Base-by-base conservation (phyloP, 2,888 invertebrate genomes). In the Synergus itoensis region DNA sequence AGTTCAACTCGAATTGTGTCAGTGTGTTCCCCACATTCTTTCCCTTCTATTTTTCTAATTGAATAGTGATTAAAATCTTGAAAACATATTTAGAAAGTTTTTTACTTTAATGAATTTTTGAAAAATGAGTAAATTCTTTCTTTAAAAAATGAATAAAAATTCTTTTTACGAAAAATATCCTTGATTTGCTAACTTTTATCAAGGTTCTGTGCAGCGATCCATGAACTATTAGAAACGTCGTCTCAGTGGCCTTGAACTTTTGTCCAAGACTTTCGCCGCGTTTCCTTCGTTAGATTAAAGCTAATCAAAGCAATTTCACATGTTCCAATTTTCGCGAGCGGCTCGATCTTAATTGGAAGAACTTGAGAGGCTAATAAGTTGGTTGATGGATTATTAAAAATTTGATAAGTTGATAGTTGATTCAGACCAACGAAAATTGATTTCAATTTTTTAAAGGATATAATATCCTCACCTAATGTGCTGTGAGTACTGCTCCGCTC, bases 211-310 rank as follows among this genome's bases (percentile, higher is more conserved):
- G 16, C 2, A 73, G 53, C 73, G 53, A 36, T 73, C 73, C 40
- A n/a, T 62, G 18, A 62, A 62, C 73, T 73, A 21, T 78, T 62
- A 62, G 36, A 48, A 36, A 62, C 16, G 14, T 62, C 14, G 62
- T 21, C 62, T 62, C 14, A 14, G 28, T 62, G 14, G 63, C 28
- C 45, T 62, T 60, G 69, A 60, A 69, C 67, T 18, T 67, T 78
- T 16, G 41, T 36, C 78, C 79, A 79, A 64, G 82, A 82, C 83
- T 77, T 80, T 82, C 14, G 77, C 57, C 28, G 65, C 43, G 21
- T 77, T 77, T 21, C 78, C 80, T 53, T 73, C 53, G 73, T 73
- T 73, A 73, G 57, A 48, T 73, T 73, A 18, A 57, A 48, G 53
- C 36, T 73, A 73, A 73, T 73, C 53, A 73, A n/a, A 57, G 53